Evolutionary conservation across 2,888 invertebrate species (phyloP).

Genomic region (Iselma pallidipennis): DNA sequence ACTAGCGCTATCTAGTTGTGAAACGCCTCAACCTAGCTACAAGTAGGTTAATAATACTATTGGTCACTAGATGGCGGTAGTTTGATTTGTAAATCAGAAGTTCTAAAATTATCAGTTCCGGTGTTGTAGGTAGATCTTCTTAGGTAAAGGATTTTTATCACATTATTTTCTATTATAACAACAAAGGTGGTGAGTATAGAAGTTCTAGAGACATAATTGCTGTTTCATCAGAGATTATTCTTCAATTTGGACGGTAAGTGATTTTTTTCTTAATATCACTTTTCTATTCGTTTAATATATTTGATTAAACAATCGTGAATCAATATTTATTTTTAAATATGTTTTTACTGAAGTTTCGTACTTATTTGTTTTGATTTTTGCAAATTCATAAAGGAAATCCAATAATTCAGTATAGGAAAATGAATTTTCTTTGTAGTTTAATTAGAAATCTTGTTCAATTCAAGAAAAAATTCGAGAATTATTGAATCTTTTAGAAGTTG

Average conservation of each 20-base stretch:
- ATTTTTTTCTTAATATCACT: background rate
- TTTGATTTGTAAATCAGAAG: background rate
- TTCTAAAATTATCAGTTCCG: conserved; percentile 2
- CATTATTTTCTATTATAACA: background rate
- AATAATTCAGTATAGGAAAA: background rate
- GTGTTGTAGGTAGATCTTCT: background rate
- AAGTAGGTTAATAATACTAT: background rate
- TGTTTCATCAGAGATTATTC: background rate
- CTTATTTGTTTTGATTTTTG: background rate
- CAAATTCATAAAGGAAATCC: background rate
- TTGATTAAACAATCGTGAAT: background rate
- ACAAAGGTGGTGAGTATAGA: background rate
- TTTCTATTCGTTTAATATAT: background rate
- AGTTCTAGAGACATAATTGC: background rate
- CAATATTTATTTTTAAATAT: conserved; percentile 3
- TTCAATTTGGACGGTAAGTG: background rate
- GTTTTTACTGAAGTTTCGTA: background rate
- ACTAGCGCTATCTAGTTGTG: background rate
- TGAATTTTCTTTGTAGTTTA: too few species aligned
- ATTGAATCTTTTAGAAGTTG: background rate
- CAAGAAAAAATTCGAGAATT: background rate
- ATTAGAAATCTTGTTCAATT: too few species aligned
- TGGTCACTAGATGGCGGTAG: background rate
- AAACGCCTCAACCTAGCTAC: background rate
- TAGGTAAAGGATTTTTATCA: background rate